A percentile compares a stretch with the other conserved stretches of the same genome.
Evolutionary conservation across 1,140 invertebrate genomes (phyloP).

Genomic region (Diachasma alloeum): DNA sequence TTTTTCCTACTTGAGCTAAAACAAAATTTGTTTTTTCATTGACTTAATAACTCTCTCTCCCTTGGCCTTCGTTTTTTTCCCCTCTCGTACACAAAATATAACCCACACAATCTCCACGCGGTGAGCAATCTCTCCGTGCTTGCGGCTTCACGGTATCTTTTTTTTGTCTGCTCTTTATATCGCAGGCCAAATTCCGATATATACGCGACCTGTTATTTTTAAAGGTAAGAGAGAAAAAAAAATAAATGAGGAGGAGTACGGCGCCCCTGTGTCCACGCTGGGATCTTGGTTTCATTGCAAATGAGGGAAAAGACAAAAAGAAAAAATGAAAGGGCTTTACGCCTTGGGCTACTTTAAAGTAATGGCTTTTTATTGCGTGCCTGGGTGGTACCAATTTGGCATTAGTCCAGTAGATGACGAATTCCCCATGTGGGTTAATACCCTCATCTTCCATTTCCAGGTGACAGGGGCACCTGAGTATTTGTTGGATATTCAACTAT

Average conservation of each 20-base stretch:
- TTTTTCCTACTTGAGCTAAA: neutral
- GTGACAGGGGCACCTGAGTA: too few species aligned
- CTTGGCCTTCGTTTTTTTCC: neutral
- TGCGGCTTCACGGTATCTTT: slow-evolving; percentile 10
- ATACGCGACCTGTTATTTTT: slow-evolving; percentile 14
- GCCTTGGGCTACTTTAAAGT: slow-evolving; percentile 32
- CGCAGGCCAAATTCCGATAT: slow-evolving; percentile 23
- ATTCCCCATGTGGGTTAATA: neutral
- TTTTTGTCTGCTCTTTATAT: slow-evolving; percentile 14
- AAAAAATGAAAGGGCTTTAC: slow-evolving; percentile 2
- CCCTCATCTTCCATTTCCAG: neutral
- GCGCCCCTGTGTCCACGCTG: neutral
- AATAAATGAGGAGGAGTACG: neutral
- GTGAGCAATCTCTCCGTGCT: slow-evolving; percentile 11
- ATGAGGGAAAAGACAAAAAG: neutral
- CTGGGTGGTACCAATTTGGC: slow-evolving; percentile 11
- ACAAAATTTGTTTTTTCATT: slow-evolving; percentile 22
- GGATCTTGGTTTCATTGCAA: neutral
- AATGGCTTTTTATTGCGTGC: slow-evolving; percentile 40
- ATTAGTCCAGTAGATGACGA: slow-evolving; percentile 37
- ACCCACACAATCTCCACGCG: neutral
- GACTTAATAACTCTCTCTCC: slow-evolving; percentile 16
- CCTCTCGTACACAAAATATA: neutral
- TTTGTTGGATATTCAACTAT: too few species aligned
- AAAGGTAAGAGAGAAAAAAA: neutral